Evolutionary conservation across 2,888 invertebrate genomes (phyloP).

Genomic region (Drosophila demipolita): DNA sequence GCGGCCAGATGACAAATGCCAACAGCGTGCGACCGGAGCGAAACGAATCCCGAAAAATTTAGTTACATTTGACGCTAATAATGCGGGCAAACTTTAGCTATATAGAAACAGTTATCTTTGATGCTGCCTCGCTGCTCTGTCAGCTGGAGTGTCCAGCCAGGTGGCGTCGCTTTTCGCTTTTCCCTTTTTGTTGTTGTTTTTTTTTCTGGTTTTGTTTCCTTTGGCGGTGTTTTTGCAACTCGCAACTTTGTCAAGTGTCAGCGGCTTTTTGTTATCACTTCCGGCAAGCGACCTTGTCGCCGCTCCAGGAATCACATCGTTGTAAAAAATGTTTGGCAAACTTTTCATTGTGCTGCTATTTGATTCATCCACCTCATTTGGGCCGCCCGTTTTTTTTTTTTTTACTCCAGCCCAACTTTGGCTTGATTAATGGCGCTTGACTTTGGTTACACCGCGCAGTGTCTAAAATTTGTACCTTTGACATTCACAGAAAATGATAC

Average conservation of each 20-base stretch:
- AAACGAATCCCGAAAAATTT: slow-evolving; percentile 52
- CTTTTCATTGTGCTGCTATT: slow-evolving; percentile 59
- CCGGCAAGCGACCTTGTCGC: slow-evolving; percentile 63
- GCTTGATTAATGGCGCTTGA: slow-evolving; percentile 69
- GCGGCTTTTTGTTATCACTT: slow-evolving; percentile 81
- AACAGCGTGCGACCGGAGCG: slow-evolving; percentile 28
- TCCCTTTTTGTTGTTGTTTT: background rate
- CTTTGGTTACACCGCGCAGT: slow-evolving; percentile 39
- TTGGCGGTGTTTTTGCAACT: slow-evolving; percentile 29
- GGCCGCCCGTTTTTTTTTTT: slow-evolving; percentile 23
- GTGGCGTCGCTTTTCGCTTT: slow-evolving; percentile 41
- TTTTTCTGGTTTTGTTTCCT: slow-evolving; percentile 14
- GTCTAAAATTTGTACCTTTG: background rate
- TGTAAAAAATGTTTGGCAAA: slow-evolving; percentile 67
- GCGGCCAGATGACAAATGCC: slow-evolving; percentile 62
- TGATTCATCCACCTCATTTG: slow-evolving; percentile 77
- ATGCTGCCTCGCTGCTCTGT: slow-evolving; percentile 56
- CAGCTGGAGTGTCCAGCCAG: slow-evolving; percentile 66
- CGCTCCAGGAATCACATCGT: slow-evolving; percentile 44
- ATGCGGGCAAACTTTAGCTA: slow-evolving; percentile 25
- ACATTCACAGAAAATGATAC: slow-evolving; percentile 20
- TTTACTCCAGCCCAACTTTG: slow-evolving; percentile 48
- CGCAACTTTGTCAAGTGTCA: slow-evolving; percentile 82
- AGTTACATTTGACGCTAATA: slow-evolving; percentile 65
- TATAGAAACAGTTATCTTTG: background rate